Evolutionary conservation across 2,888 invertebrate species (phyloP).

Genomic region (Octodonta nipae): DNA sequence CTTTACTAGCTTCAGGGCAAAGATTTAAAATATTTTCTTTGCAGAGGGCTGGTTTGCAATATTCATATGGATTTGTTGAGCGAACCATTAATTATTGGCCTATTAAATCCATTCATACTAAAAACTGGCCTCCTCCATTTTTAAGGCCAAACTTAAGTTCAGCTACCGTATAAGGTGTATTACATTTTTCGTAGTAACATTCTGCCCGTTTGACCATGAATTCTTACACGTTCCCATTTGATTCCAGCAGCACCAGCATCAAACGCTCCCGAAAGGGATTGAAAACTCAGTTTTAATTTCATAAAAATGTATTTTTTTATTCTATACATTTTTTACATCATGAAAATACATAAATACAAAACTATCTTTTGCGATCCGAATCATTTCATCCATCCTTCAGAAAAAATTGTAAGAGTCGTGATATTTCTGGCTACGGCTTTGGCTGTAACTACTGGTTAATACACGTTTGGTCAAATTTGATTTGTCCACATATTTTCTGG

Average conservation of each 20-base stretch:
- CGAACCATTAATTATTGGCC: constrained; percentile 21
- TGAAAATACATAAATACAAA: too few relatives aligned
- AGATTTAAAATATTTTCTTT: constrained; percentile 11
- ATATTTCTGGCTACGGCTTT: too few relatives aligned
- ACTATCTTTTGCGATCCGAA: too few relatives aligned
- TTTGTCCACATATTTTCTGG: too few relatives aligned
- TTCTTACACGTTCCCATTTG: constrained; percentile 28
- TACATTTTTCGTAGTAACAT: constrained; percentile 31
- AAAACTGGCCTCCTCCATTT: constrained; percentile 35
- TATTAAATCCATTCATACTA: constrained; percentile 37
- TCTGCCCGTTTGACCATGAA: constrained; percentile 32
- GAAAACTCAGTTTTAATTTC: too few relatives aligned
- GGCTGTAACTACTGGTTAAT: too few relatives aligned
- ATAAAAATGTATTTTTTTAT: too few relatives aligned
- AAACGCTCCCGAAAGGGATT: too few relatives aligned
- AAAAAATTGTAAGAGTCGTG: too few relatives aligned
- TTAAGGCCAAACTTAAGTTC: constrained; percentile 33
- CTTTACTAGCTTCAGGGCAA: constrained; percentile 17
- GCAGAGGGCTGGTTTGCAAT: constrained; percentile 16
- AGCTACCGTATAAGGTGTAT: constrained; percentile 32
- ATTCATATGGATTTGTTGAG: constrained; percentile 8
- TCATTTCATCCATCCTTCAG: too few relatives aligned
- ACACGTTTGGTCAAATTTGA: too few relatives aligned
- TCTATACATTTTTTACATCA: too few relatives aligned
- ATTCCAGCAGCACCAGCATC: constrained; percentile 16